Percentiles rank a stretch among this genome's conserved stretches.
Conservation (phyloP, 2,888 invertebrate species). For the Nephrotoma flavescens region DNA sequence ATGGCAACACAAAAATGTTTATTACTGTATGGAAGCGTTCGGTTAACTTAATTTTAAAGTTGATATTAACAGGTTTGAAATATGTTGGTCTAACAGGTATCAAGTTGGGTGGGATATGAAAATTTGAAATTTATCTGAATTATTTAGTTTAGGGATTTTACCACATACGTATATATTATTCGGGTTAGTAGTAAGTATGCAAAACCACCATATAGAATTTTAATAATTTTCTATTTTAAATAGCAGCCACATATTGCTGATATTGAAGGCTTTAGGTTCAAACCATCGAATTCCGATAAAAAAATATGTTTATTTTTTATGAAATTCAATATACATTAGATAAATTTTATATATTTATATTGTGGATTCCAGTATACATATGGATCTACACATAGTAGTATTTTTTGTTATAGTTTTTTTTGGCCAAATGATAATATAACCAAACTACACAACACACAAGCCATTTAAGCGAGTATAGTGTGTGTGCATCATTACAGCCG, state of each 20-base stretch:
- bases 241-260: neutral
- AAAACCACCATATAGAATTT: neutral
- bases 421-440: neutral
- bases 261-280: neutral
- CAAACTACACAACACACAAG: neutral
- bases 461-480: neutral
- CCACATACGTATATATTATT: too few relatives aligned
- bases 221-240: neutral
- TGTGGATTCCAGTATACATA: neutral
- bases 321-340: neutral
- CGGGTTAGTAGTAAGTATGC: neutral
- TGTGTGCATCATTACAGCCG: neutral
- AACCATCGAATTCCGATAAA: neutral
- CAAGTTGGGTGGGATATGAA: too few relatives aligned
- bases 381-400: neutral
- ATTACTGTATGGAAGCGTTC: too few relatives aligned
- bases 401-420: neutral
- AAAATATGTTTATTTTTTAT: neutral
- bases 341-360: neutral
- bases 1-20: too few relatives aligned
- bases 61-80: too few relatives aligned
- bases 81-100: too few relatives aligned
- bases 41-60: too few relatives aligned
- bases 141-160: too few relatives aligned
- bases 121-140: too few relatives aligned